phyloP scores from a whole-genome alignment of 1,140 invertebrate species.

The Drosophila punjabiensis region DNA sequence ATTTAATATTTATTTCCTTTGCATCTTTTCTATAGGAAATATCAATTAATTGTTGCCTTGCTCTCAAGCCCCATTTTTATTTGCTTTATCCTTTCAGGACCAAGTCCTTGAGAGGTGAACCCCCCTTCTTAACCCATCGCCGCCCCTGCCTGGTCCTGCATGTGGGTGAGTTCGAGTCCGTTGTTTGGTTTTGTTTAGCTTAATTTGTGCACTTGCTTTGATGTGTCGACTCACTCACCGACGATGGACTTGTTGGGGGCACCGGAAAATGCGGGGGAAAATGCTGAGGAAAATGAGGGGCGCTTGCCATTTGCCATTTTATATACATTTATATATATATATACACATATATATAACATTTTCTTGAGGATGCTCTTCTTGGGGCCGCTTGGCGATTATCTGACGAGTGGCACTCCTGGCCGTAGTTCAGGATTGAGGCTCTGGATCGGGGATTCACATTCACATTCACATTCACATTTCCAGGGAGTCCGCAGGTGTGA shows the following conservation, averaged over 20 bases:
- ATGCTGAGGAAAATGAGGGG: background rate
- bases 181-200: slow-evolving; percentile 77
- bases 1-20: too few relatives aligned
- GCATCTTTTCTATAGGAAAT: background rate
- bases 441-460: slow-evolving; percentile 14
- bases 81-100: background rate
- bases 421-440: slow-evolving; percentile 31
- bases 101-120: background rate
- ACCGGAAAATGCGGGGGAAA: slow-evolving; percentile 9
- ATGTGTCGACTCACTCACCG: slow-evolving; percentile 64
- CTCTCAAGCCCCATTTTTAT: background rate
- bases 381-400: slow-evolving; percentile 51
- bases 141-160: slow-evolving; percentile 19
- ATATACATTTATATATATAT: slow-evolving; percentile 17
- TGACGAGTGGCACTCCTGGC: slow-evolving; percentile 46
- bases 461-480: background rate
- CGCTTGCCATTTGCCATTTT: slow-evolving; percentile 36
- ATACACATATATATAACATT: slow-evolving; percentile 15
- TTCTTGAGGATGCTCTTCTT: slow-evolving; percentile 46
- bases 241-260: background rate
- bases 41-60: background rate
- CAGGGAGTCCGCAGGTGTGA: slow-evolving; percentile 43
- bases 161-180: slow-evolving; percentile 33
- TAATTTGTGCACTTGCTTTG: slow-evolving; percentile 81
- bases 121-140: background rate